Percentiles rank a stretch among this genome's conserved stretches.
Conservation (phyloP, 2,797 vertebrate species). For the Chrysocyon brachyurus region DNA sequence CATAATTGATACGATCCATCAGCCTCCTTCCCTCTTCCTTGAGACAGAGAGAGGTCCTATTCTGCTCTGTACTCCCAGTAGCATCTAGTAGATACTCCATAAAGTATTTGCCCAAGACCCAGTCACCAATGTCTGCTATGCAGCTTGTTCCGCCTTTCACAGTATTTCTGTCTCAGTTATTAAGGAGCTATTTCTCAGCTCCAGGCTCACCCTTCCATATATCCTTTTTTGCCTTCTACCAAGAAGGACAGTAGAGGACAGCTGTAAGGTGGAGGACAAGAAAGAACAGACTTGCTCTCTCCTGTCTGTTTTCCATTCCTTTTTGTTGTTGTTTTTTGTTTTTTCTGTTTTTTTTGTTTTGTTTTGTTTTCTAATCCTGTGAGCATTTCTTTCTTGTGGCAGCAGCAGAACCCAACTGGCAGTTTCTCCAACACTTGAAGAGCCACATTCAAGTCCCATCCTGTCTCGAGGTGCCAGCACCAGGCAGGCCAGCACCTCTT, state of each 20-base stretch:
- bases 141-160: neutral
- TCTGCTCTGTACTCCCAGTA: neutral
- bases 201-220: neutral
- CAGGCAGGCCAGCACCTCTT: fast-evolving
- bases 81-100: neutral
- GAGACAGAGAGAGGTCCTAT: neutral
- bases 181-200: neutral
- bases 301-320: neutral
- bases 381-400: neutral
- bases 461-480: too few relatives aligned
- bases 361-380: neutral
- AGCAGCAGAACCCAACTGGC: neutral
- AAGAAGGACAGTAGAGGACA: too few relatives aligned
- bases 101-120: neutral
- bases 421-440: neutral
- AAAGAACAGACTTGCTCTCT: neutral
- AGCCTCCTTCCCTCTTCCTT: neutral
- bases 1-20: neutral
- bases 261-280: neutral
- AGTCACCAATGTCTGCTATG: neutral
- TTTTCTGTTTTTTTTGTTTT: too few relatives aligned
- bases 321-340: too few relatives aligned
- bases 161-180: neutral
- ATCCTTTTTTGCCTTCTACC: neutral
- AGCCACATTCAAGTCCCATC: neutral